Conservation (phyloP, 2,797 vertebrate species). For the Alauda arvensis region DNA sequence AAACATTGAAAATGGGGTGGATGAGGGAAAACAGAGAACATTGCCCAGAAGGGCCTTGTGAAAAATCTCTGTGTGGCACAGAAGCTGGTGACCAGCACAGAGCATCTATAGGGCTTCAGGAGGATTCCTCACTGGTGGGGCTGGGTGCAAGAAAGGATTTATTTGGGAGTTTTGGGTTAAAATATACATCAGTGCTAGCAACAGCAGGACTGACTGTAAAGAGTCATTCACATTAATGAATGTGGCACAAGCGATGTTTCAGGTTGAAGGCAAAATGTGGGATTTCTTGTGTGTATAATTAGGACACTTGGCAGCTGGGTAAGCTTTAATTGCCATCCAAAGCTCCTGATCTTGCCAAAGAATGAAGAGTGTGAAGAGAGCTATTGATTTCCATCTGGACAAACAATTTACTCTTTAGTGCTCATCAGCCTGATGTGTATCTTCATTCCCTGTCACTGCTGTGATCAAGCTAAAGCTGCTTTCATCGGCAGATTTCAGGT, state of each 20-base stretch:
- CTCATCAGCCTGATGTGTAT: conserved; percentile 32
- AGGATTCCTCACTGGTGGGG: neutral
- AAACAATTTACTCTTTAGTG: conserved; percentile 37
- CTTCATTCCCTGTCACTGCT: conserved; percentile 19
- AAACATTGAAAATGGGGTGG: neutral
- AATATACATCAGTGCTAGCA: neutral
- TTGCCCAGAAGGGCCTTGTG: neutral
- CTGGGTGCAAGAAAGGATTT: neutral
- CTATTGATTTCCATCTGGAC: conserved; percentile 47
- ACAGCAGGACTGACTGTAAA: neutral
- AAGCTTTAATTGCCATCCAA: conserved; percentile 42
- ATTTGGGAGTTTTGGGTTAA: neutral
- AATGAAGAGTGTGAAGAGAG: conserved; percentile 11
- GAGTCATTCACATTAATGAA: conserved; percentile 32
- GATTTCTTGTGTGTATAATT: conserved; percentile 26
- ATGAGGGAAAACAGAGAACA: neutral
- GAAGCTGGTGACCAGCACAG: neutral
- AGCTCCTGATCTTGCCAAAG: conserved; percentile 11
- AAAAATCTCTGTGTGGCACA: neutral
- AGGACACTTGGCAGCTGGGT: conserved; percentile 34
- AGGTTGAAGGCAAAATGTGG: conserved; percentile 20
- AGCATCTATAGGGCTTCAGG: neutral
- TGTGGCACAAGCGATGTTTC: neutral
- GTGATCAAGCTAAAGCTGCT: neutral
- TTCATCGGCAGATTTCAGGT: conserved; percentile 12